Percentiles rank a stretch among this genome's conserved stretches.
These are phyloP conservation scores for Enteromius argenteus DNA, from an alignment of 2,797 vertebrate genomes.

Conservation along the genomic window DNA sequence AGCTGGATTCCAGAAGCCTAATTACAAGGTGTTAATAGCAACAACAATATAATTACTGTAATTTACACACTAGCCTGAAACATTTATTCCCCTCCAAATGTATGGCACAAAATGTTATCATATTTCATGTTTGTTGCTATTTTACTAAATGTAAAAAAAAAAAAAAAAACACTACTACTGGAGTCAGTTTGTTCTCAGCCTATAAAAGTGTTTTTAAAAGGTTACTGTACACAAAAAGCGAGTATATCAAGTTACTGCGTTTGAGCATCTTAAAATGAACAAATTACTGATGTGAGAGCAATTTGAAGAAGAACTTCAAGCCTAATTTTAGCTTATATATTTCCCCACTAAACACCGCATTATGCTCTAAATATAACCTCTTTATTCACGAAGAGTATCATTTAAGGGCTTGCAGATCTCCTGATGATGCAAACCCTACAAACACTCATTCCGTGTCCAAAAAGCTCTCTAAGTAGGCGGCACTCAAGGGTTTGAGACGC, in stretches of 20 bases:
- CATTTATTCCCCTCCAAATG: slow-evolving; percentile 87
- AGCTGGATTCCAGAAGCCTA: slow-evolving; percentile 95
- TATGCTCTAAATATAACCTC: slow-evolving; percentile 23
- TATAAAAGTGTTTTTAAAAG: background rate
- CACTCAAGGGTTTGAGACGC: background rate
- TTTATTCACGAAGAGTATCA: slow-evolving; percentile 13
- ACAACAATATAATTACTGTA: slow-evolving; percentile 98
- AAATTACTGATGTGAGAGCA: slow-evolving; percentile 6
- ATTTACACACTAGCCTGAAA: slow-evolving; percentile 93
- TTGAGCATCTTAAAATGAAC: background rate
- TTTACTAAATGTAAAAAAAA: background rate
- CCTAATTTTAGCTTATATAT: slow-evolving; percentile 41
- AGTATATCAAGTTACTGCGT: background rate
- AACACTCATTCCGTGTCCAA: slow-evolving; percentile 13
- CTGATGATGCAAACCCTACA: slow-evolving; percentile 61
- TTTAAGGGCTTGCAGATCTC: slow-evolving; percentile 17
- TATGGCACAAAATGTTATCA: slow-evolving; percentile 83
- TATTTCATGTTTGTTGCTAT: slow-evolving; percentile 16
- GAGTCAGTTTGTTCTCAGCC: background rate
- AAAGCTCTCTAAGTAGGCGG: background rate
- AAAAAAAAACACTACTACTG: background rate
- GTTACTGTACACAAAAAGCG: background rate
- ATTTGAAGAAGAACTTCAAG: slow-evolving; percentile 17
- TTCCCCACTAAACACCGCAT: slow-evolving; percentile 41
- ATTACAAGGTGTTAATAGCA: slow-evolving; percentile 99